These are phyloP conservation scores for Poeciliopsis turneri DNA, from an alignment of 2,797 vertebrate species.

Conservation along the genomic window DNA sequence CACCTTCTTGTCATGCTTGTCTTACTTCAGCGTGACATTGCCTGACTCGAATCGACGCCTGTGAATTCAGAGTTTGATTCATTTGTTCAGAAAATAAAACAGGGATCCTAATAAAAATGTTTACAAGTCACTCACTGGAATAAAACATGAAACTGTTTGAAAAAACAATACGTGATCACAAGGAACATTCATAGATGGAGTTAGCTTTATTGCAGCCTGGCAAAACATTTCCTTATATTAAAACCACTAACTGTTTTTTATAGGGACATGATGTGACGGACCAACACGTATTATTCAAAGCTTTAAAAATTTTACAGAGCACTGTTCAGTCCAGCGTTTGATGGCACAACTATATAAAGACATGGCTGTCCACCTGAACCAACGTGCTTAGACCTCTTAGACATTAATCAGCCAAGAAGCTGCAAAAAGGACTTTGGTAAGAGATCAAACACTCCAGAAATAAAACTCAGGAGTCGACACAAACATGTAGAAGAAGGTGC, in stretches of 20 bases:
- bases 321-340: background rate
- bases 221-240: background rate
- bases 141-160: background rate
- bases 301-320: background rate
- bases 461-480: background rate
- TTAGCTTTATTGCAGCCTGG: background rate
- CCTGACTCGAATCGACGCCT: background rate
- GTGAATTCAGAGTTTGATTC: background rate
- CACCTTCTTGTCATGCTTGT: background rate
- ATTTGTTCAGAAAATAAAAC: background rate
- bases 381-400: background rate
- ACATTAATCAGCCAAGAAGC: background rate
- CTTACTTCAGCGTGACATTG: background rate
- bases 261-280: background rate
- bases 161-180: background rate
- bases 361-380: background rate
- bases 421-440: background rate
- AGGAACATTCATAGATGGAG: background rate
- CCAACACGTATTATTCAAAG: background rate
- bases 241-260: background rate
- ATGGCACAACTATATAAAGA: background rate
- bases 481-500: background rate
- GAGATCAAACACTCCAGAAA: background rate
- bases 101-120: background rate
- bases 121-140: slow-evolving; percentile 3